Conservation (phyloP, 2,797 vertebrate species). For the Sebastes vulpes region DNA sequence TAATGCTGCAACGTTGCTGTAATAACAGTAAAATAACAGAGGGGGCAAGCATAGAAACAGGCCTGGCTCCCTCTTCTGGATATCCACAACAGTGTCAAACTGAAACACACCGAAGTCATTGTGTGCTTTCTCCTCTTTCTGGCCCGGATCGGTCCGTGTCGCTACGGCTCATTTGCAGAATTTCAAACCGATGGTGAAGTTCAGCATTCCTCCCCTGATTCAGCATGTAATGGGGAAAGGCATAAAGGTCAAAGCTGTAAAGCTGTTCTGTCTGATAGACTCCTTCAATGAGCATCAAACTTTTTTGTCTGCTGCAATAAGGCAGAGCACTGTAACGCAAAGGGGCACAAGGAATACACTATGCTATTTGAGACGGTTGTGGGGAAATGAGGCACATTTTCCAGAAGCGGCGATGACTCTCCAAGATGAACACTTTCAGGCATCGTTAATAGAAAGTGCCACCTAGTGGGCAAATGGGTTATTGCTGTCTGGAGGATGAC, state of each 20-base stretch:
- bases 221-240: neutral
- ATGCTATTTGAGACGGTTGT: conserved; percentile 48
- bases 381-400: conserved; percentile 76
- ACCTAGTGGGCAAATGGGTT: conserved; percentile 66
- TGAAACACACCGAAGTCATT: neutral
- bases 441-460: conserved; percentile 52
- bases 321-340: conserved; percentile 11
- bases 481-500: conserved; percentile 12
- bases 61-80: conserved; percentile 65
- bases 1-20: conserved; percentile 32
- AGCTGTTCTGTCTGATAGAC: conserved; percentile 24
- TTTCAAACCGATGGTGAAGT: conserved; percentile 4
- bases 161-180: conserved; percentile 12
- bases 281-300: conserved; percentile 3
- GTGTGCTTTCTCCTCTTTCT: neutral
- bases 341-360: conserved; percentile 40
- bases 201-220: conserved; percentile 15
- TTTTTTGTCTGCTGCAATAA: conserved; percentile 29
- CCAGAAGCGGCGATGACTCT: conserved; percentile 56
- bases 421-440: conserved; percentile 7
- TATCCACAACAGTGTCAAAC: neutral
- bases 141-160: neutral
- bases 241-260: conserved; percentile 45
- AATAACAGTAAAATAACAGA: conserved; percentile 17
- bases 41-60: neutral